Evolutionary conservation across 2,113 vertebrate species (phyloP).

Genomic region (Forbesichthys papilliferus): DNA sequence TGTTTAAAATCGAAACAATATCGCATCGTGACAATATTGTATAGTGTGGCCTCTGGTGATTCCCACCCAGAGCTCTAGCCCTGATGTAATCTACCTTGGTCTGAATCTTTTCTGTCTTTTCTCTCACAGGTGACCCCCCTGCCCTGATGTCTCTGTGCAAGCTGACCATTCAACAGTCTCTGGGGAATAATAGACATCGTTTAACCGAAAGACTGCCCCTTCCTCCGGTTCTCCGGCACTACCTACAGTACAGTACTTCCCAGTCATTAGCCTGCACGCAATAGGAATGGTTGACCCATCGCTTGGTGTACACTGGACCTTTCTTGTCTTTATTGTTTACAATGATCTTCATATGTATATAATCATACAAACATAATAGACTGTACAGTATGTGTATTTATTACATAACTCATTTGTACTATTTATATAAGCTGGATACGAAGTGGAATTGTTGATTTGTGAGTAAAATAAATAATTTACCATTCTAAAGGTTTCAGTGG

Average conservation of each 20-base stretch:
- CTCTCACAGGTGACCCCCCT: conserved; percentile 65
- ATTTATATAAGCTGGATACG: not conserved
- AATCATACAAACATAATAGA: not conserved
- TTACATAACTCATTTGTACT: not conserved
- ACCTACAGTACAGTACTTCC: conserved; percentile 35
- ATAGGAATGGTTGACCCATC: conserved; percentile 12
- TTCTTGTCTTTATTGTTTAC: not conserved
- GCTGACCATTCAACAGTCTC: conserved; percentile 43
- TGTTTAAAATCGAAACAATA: too few relatives aligned
- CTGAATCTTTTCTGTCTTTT: conserved; percentile 3
- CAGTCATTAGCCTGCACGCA: conserved; percentile 21
- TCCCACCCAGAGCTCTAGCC: too few relatives aligned
- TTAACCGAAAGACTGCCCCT: conserved; percentile 47
- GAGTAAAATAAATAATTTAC: conserved; percentile 19
- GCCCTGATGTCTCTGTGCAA: conserved; percentile 64
- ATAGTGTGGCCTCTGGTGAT: too few relatives aligned
- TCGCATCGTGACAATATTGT: too few relatives aligned
- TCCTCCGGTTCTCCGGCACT: conserved; percentile 52
- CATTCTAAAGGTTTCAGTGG: not conserved
- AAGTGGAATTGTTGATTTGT: not conserved
- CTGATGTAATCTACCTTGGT: too few relatives aligned
- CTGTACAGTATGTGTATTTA: not conserved
- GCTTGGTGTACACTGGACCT: not conserved
- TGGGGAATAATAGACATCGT: conserved; percentile 46
- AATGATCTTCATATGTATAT: too few relatives aligned